These are phyloP conservation scores for Ascidia mentula DNA, from an alignment of 23 tunicate species.

Conservation along the genomic window DNA sequence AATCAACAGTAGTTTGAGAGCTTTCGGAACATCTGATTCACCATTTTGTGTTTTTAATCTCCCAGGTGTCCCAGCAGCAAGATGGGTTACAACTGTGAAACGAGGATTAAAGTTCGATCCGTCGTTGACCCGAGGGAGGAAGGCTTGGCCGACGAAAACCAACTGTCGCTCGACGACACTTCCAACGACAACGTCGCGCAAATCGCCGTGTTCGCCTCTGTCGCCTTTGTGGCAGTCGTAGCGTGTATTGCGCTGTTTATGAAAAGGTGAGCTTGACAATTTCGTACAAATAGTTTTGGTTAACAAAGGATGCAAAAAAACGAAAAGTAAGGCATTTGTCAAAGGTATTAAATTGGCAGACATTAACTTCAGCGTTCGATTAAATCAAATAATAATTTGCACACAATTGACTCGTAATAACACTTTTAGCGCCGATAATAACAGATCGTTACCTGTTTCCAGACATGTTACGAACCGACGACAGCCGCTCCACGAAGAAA, in stretches of 20 bases:
- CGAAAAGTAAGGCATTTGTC: too few relatives aligned
- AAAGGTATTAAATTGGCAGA: too few relatives aligned
- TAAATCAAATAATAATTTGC: too few relatives aligned
- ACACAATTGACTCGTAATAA: too few relatives aligned
- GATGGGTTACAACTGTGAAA: conserved; percentile 1
- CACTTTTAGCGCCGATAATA: not conserved
- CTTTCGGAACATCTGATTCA: not conserved
- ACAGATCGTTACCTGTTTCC: not conserved
- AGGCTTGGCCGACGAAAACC: not conserved
- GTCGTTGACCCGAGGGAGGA: not conserved
- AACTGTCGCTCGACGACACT: not conserved
- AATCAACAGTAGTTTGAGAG: too few relatives aligned
- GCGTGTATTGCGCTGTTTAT: conserved; percentile 2
- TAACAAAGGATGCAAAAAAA: too few relatives aligned
- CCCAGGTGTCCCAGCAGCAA: conserved; percentile 6
- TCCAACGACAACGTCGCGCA: not conserved
- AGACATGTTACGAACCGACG: not conserved
- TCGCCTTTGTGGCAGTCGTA: not conserved
- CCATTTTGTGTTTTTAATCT: not conserved
- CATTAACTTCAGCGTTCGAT: too few relatives aligned
- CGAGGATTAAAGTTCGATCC: not conserved
- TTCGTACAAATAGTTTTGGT: too few relatives aligned
- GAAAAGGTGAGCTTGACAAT: not conserved
- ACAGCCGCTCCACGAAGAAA: not conserved
- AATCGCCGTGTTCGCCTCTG: not conserved